phyloP scores from a whole-genome alignment of 2,113 vertebrate genomes.

The Artemisiospiza belli region DNA sequence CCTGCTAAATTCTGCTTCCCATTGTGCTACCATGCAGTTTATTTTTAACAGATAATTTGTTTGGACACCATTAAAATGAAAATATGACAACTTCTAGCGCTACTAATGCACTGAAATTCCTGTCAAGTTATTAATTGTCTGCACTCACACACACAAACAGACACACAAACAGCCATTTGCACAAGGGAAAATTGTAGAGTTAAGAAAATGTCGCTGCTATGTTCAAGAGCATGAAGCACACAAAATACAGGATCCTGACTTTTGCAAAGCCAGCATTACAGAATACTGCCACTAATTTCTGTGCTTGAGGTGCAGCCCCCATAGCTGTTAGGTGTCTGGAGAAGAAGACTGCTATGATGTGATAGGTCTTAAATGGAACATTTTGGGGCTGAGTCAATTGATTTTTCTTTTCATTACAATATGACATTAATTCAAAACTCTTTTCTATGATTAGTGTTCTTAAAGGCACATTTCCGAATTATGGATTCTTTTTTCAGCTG shows the following conservation, averaged over 20 bases:
- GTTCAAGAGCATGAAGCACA: background rate
- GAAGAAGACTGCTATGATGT: background rate
- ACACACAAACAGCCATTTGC: background rate
- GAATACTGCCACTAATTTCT: background rate
- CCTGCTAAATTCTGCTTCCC: constrained; percentile 51
- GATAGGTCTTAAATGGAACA: background rate
- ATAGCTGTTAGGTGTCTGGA: background rate
- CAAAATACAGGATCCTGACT: background rate
- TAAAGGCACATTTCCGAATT: background rate
- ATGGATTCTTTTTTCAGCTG: background rate
- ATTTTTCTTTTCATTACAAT: background rate
- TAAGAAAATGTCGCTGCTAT: background rate
- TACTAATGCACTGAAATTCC: background rate
- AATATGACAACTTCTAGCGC: background rate
- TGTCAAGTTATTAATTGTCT: background rate
- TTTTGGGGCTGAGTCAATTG: background rate
- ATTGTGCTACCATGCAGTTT: constrained; percentile 44
- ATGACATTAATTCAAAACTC: background rate
- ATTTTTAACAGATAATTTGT: constrained; percentile 66
- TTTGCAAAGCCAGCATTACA: background rate
- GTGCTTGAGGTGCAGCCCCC: background rate
- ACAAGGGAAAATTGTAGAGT: background rate
- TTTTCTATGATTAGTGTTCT: background rate
- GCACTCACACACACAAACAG: background rate
- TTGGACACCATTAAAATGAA: constrained; percentile 64